A percentile compares a stretch with the other conserved stretches of the same genome.
phyloP scores from a whole-genome alignment of 2,888 invertebrate species.

The Xiphydria camelus region DNA sequence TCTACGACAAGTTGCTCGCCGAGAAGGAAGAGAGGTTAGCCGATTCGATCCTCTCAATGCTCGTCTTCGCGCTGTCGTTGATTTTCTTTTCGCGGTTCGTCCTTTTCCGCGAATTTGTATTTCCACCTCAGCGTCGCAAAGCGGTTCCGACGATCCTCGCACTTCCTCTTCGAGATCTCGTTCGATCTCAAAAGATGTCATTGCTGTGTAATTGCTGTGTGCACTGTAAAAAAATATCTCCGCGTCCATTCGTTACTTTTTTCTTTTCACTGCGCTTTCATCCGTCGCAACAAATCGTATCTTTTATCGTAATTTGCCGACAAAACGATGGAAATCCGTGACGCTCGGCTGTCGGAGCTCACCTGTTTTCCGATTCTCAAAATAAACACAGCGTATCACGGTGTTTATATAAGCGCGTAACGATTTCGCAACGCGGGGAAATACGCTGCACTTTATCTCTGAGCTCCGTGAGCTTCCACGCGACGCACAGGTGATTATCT shows the following conservation, averaged over 20 bases:
- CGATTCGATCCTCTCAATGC: neutral
- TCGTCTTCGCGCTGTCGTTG: neutral
- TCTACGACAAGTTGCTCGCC: constrained; percentile 72
- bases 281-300: neutral
- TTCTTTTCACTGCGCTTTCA: too few species aligned
- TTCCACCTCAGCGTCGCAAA: neutral
- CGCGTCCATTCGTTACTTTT: too few species aligned
- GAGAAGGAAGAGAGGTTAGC: constrained; percentile 74
- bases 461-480: neutral
- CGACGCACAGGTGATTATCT: neutral
- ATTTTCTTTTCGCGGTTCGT: neutral
- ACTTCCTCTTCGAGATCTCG: too few species aligned
- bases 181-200: too few species aligned
- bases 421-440: too few species aligned
- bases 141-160: neutral
- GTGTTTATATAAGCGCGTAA: too few species aligned
- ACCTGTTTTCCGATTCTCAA: too few species aligned
- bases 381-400: too few species aligned
- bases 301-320: neutral
- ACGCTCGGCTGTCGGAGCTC: too few species aligned
- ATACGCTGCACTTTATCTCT: too few species aligned
- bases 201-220: neutral
- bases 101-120: neutral
- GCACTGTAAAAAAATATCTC: neutral
- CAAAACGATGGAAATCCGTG: too few species aligned